Conservation (phyloP, 2,113 vertebrate genomes). For the Odobenus rosmarus region DNA sequence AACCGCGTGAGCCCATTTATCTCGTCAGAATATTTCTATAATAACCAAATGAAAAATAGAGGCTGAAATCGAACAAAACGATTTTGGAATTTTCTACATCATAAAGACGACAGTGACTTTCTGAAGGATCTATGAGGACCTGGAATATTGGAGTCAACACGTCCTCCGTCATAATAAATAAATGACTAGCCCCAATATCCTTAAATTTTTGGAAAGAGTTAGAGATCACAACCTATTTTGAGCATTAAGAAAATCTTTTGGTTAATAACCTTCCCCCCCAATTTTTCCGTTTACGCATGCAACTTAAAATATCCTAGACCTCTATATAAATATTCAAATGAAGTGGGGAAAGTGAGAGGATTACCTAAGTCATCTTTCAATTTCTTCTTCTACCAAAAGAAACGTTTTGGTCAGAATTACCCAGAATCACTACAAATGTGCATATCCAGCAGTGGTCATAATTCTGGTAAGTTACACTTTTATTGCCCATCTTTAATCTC, state of each 20-base stretch:
- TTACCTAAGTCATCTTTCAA: neutral
- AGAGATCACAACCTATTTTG: neutral
- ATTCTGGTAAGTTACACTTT: neutral
- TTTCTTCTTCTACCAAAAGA: neutral
- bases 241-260: neutral
- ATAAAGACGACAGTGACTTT: conserved; percentile 62
- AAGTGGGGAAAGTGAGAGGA: neutral
- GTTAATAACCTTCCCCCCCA: neutral
- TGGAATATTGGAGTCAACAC: conserved; percentile 58
- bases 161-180: neutral
- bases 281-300: neutral
- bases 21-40: conserved; percentile 53
- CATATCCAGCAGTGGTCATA: neutral
- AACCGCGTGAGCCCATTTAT: conserved; percentile 64
- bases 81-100: conserved; percentile 64
- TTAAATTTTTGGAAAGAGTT: conserved; percentile 8
- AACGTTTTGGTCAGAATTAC: neutral
- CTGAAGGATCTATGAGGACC: conserved; percentile 36
- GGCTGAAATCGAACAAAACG: conserved; percentile 40
- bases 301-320: neutral
- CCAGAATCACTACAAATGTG: neutral
- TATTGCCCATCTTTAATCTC: neutral
- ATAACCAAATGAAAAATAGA: conserved; percentile 66
- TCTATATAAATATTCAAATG: neutral
- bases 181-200: neutral